Base-by-base conservation (phyloP, 2,797 vertebrate species). In the Streptopelia turtur region DNA sequence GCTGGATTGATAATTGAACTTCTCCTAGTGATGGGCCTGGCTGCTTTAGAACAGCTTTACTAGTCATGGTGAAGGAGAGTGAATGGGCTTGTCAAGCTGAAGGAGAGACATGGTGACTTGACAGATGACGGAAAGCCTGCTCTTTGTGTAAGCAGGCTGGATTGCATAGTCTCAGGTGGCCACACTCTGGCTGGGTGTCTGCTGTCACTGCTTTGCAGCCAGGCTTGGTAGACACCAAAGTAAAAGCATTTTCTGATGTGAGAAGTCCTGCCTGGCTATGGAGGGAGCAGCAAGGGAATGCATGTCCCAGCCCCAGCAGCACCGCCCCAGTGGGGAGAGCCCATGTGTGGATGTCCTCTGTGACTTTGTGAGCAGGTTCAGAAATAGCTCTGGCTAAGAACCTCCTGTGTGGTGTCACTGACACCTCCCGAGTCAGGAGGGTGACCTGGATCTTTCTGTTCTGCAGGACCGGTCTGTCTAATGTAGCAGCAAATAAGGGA, bases 391-490 rank as follows among this genome's bases (percentile, higher is more conserved):
- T 93, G 88, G 70, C 74, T 66, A 41, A 76, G 74, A 92, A 33
- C 74, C 88, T 93, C 39, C 70, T 87, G 80, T 52, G 66, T 2
- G 1, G 71, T 82, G 74, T 96, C 86, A 83, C 55, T 88, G 88
- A 90, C 93, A 84, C 92, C 77, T 94, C 90, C 50, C 0, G 0
- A 17, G 18, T 77, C 83, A 89, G 52, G 77, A 84, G 77, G 55
- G 16, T 92, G 86, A 87, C 83, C 88, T 94, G 74, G 90, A 89
- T 90, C 74, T 92, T 56, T 90, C 90, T 72, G 66, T 93, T 55
- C 80, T 78, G 53, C 37, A 35, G 88, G 77, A 87, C 70, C 63
- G 87, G 30, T 68, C 72, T 87, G 39, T 69, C 63, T 66, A 59
- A 49, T n/a, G 70, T 69, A 82, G 63, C 56, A 74, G 47, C 59